A percentile compares a stretch with the other conserved stretches of the same genome.
Evolutionary conservation across 2,797 vertebrate species (phyloP).

Genomic region (Protosalanx chinensis): DNA sequence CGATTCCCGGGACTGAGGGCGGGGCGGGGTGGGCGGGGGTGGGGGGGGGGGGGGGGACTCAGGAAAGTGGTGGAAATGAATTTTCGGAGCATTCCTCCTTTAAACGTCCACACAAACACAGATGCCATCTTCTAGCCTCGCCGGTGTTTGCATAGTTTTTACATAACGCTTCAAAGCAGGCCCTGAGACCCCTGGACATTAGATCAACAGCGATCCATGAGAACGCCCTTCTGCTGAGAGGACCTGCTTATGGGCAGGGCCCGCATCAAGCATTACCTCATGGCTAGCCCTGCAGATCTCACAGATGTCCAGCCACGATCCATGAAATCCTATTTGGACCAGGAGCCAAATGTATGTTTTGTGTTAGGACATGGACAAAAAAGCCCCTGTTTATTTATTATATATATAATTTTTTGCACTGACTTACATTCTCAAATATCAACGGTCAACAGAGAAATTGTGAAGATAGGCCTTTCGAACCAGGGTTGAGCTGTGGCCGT

Average conservation of each 20-base stretch:
- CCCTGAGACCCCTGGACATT: background rate
- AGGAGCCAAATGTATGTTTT: conserved; percentile 39
- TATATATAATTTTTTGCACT: background rate
- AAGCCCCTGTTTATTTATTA: background rate
- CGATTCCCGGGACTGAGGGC: conserved; percentile 23
- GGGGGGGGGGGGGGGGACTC: background rate
- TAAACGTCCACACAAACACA: conserved; percentile 39
- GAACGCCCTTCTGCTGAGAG: conserved; percentile 30
- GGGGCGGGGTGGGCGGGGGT: no score
- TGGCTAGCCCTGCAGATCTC: conserved; percentile 16
- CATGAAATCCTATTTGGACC: conserved; percentile 24
- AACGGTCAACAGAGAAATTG: background rate
- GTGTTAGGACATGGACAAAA: conserved; percentile 24
- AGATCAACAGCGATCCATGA: conserved; percentile 32
- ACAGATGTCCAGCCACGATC: conserved; percentile 25
- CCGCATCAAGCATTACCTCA: conserved; percentile 37
- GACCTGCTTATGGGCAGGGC: conserved; percentile 38
- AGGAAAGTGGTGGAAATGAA: conserved; percentile 44
- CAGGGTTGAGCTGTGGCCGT: conserved; percentile 18
- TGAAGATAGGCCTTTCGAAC: background rate
- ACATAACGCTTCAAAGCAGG: conserved; percentile 38
- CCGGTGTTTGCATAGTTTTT: conserved; percentile 40
- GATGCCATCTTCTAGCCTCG: conserved; percentile 38
- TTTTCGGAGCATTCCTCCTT: conserved; percentile 23
- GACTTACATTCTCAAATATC: conserved; percentile 37